These are phyloP conservation scores for Triplophysa yarkandensis DNA, from an alignment of 2,797 vertebrate species.

Conservation along the genomic window DNA sequence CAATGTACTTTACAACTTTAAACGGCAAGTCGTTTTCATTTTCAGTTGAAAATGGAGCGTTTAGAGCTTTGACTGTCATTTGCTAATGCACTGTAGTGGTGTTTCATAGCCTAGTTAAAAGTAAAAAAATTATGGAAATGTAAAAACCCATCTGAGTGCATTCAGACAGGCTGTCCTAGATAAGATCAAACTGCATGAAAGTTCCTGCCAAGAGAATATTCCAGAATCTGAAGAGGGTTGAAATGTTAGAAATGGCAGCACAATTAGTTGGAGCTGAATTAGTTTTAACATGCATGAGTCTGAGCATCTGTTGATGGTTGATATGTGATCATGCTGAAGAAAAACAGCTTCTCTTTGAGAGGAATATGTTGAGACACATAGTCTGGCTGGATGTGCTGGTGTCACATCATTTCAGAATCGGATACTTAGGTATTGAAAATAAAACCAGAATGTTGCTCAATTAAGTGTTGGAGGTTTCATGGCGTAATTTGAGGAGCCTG, in stretches of 20 bases:
- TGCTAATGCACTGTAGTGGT: not conserved
- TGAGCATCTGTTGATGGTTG: slow-evolving; percentile 6
- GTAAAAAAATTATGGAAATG: not conserved
- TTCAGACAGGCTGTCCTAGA: not conserved
- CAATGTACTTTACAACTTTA: too few species aligned
- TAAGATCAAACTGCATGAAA: slow-evolving; percentile 4
- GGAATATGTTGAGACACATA: slow-evolving; percentile 4
- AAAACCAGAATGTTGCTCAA: too few species aligned
- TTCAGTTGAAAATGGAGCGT: too few species aligned
- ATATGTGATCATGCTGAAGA: slow-evolving; percentile 26
- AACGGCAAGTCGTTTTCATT: too few species aligned
- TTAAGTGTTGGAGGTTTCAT: too few species aligned
- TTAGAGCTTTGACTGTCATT: not conserved
- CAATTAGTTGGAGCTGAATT: not conserved
- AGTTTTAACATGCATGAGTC: slow-evolving; percentile 8
- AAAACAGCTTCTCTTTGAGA: slow-evolving; percentile 13
- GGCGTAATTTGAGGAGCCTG: too few species aligned
- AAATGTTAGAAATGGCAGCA: slow-evolving; percentile 13
- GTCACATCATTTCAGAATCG: slow-evolving; percentile 64
- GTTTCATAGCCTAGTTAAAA: slow-evolving; percentile 20
- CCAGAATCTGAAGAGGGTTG: not conserved
- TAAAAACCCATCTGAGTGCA: not conserved
- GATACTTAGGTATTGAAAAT: too few species aligned
- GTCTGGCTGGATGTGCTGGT: slow-evolving; percentile 56
- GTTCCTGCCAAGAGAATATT: slow-evolving; percentile 7